Conservation (phyloP, 2,797 vertebrate species). For the Pseudomugil tenellus region DNA sequence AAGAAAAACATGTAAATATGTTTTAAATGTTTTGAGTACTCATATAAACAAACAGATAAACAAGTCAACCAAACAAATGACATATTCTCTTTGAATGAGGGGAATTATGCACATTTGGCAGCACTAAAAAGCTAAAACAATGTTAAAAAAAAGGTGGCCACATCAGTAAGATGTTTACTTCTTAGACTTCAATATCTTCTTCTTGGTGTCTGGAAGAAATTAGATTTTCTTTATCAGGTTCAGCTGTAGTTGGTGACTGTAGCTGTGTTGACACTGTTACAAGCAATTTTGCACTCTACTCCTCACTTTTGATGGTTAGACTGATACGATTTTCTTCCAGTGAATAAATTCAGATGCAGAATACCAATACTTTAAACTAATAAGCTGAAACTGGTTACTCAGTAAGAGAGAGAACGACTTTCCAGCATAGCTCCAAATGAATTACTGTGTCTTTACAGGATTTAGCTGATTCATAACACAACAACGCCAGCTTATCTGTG, state of each 20-base stretch:
- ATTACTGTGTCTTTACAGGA: conserved; percentile 17
- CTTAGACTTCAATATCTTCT: conserved; percentile 42
- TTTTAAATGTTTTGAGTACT: neutral
- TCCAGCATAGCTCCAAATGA: conserved; percentile 7
- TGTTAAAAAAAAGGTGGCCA: conserved; percentile 20
- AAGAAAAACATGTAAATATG: neutral
- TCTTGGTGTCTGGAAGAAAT: conserved; percentile 48
- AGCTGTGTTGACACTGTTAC: conserved; percentile 42
- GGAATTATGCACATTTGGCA: conserved; percentile 20
- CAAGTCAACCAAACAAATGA: neutral
- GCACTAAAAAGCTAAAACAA: conserved; percentile 11
- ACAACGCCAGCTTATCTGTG: conserved; percentile 20
- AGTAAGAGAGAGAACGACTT: conserved; percentile 55
- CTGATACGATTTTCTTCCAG: conserved; percentile 59
- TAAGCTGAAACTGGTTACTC: conserved; percentile 39
- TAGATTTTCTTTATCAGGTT: conserved; percentile 30
- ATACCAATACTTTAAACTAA: conserved; percentile 57
- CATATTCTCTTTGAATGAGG: neutral
- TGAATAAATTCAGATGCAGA: conserved; percentile 38
- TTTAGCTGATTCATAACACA: conserved; percentile 19
- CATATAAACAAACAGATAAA: neutral
- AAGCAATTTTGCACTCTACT: conserved; percentile 53
- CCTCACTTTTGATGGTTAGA: conserved; percentile 52
- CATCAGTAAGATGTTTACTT: conserved; percentile 27
- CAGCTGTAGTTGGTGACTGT: conserved; percentile 21